Conservation (phyloP, 2,113 vertebrate genomes). For the Coptodon bakossiorum region DNA sequence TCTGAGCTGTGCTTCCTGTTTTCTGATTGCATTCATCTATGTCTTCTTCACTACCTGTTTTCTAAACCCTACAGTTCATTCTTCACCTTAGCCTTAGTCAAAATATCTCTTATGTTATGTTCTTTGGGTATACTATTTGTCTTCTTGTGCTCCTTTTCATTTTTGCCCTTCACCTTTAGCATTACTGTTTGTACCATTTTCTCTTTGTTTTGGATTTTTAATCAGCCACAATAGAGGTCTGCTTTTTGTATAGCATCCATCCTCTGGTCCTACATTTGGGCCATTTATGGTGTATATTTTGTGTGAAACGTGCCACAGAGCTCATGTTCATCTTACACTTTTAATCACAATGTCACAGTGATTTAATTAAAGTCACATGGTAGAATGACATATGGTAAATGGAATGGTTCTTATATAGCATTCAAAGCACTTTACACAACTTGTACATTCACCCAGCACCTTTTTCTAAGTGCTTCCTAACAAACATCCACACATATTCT, state of each 20-base stretch:
- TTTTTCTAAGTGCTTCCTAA: neutral
- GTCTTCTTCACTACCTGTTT: neutral
- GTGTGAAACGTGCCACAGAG: neutral
- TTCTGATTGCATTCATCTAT: neutral
- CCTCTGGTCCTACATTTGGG: neutral
- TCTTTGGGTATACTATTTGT: neutral
- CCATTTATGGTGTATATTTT: neutral
- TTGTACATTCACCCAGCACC: neutral
- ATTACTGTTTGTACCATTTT: neutral
- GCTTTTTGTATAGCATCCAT: neutral
- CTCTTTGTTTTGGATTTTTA: neutral
- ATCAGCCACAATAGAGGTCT: neutral
- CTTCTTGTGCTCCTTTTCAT: neutral
- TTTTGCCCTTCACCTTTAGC: neutral
- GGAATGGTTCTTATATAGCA: neutral
- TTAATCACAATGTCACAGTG: neutral
- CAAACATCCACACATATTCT: fast-evolving
- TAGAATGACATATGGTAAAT: neutral
- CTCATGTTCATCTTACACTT: neutral
- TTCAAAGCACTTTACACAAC: neutral
- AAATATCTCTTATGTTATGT: neutral
- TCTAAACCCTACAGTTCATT: neutral
- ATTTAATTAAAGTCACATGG: neutral
- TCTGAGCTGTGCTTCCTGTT: neutral
- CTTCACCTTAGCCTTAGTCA: neutral